Evolutionary conservation across 2,113 vertebrate genomes (phyloP), one percentile per base, ranked within the genome.

Genomic region (Nothocercus julius): DNA sequence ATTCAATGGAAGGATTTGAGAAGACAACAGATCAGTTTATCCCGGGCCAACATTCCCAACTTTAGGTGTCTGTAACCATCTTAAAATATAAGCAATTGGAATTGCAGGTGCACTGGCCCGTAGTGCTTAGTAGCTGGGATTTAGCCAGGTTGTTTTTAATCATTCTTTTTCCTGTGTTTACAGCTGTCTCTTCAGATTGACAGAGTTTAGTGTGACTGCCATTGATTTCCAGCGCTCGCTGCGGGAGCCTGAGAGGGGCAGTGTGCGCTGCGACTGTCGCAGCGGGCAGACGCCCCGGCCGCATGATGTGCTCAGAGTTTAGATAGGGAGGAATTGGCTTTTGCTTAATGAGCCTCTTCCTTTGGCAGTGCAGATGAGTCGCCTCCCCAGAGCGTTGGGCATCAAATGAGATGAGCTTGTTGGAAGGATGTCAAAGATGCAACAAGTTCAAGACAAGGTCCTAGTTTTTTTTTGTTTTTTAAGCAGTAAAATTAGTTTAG

Each of bases 151-250:
- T 54, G n/a, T 27, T 84, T 74, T 74, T 73, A 10, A 20, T 47
- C 70, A 68, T 54, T 54, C 45, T 51, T 14, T 70, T 42, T 34
- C 19, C 14, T 15, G 8, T 34, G 20, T 72, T 92, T 73, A 45
- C 3, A 8, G 67, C 51, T 2, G 0, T 63, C 40, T 63, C 40
- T 27, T 58, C 59, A 4, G 4, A 16, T 1, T 28, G 45, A 12
- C 8, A 14, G 20, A 40, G 66, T 47, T 56, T 34, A n/a, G 36
- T 1, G 4, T 36, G 68, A 44, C 36, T 28, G 59, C 20, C 7
- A 1, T 7, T 42, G 34, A 77, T 10, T 14, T 30, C 0, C n/a
- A 19, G 59, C 3, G 3, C 44, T 53, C 42, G 40, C 51, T 66
- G 47, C 24, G 47, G 64, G 59, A 44, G 30, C 59, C 32, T 11